Evolutionary conservation across 1,140 invertebrate genomes (phyloP).

Genomic region (Papilio polyxenes): DNA sequence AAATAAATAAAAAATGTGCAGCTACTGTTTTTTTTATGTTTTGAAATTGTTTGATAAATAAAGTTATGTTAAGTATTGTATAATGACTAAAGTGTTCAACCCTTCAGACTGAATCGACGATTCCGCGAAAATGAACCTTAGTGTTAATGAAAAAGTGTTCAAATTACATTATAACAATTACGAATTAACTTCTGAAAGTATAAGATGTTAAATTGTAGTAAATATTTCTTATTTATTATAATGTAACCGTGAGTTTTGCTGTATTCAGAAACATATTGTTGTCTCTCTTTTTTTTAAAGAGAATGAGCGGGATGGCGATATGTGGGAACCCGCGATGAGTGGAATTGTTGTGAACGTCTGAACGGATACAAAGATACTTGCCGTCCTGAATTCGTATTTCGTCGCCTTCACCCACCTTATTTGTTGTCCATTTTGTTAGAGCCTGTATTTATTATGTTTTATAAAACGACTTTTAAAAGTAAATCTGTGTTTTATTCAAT

Average conservation of each 20-base stretch:
- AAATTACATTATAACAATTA: slow-evolving; percentile 25
- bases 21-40: not conserved
- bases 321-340: too few relatives aligned
- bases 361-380: slow-evolving; percentile 56
- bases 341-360: slow-evolving; percentile 41
- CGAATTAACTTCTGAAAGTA: not conserved
- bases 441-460: slow-evolving; percentile 79
- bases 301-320: too few relatives aligned
- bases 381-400: slow-evolving; percentile 64
- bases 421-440: slow-evolving; percentile 72
- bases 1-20: not conserved
- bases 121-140: slow-evolving; percentile 2
- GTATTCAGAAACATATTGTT: not conserved
- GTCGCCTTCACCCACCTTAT: slow-evolving; percentile 68
- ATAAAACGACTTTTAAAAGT: slow-evolving; percentile 70
- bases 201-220: not conserved
- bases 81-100: slow-evolving; percentile 32
- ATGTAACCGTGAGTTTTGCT: not conserved
- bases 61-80: slow-evolving; percentile 30
- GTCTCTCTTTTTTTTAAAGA: too few relatives aligned
- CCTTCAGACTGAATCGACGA: slow-evolving; percentile 16
- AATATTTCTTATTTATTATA: not conserved
- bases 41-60: not conserved
- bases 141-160: not conserved
- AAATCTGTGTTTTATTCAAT: slow-evolving; percentile 48